A percentile compares a stretch with the other conserved stretches of the same genome.
Conservation (phyloP, 2,797 vertebrate genomes). For the Natrix natrix region DNA sequence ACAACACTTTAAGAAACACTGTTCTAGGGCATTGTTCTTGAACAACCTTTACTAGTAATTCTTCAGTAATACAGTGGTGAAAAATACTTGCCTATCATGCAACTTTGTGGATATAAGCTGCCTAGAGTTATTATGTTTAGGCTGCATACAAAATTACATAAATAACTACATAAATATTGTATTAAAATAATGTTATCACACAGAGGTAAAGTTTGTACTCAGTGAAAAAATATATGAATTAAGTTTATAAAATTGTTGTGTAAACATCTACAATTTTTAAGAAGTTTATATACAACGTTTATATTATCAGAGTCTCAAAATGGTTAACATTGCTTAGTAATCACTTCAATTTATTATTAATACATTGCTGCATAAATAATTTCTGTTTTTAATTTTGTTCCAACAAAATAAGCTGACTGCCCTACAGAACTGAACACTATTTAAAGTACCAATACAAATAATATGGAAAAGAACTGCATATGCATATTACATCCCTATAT, state of each 20-base stretch:
- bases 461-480: neutral
- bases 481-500: neutral
- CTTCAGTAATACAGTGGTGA: neutral
- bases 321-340: neutral
- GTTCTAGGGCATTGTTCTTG: neutral
- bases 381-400: neutral
- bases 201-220: neutral
- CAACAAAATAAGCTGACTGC: conserved; percentile 11
- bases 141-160: neutral
- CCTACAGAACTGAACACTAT: neutral
- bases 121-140: neutral
- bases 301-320: neutral
- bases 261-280: neutral
- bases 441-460: neutral
- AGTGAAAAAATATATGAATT: neutral
- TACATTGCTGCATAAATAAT: neutral
- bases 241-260: neutral
- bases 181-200: neutral
- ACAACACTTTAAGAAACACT: neutral
- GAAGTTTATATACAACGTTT: neutral
- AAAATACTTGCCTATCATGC: neutral
- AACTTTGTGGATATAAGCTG: neutral
- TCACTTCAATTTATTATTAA: neutral
- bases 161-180: neutral
- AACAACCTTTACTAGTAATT: neutral